phyloP scores from a whole-genome alignment of 2,113 vertebrate genomes.

The Dunckerocampus dactyliophorus region DNA sequence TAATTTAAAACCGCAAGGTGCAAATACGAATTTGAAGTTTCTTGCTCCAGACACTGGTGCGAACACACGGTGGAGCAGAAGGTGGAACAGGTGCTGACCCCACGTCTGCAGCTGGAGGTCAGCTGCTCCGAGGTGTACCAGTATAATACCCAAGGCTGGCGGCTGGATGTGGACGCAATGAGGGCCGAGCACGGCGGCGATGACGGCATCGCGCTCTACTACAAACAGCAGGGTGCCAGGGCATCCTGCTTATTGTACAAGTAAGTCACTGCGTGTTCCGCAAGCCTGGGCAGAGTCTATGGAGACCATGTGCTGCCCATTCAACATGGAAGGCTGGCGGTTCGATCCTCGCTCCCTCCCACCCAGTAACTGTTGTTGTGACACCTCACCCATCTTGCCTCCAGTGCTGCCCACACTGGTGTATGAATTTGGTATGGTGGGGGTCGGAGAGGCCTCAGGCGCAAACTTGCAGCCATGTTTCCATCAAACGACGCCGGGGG shows the following conservation, averaged over 20 bases:
- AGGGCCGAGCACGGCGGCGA: constrained; percentile 51
- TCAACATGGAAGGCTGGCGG: too few relatives aligned
- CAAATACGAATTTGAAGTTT: neutral
- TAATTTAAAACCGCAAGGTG: too few relatives aligned
- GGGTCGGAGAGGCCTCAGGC: too few relatives aligned
- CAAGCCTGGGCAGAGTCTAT: too few relatives aligned
- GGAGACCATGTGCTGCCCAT: too few relatives aligned
- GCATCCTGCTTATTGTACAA: constrained; percentile 80
- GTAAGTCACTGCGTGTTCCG: constrained; percentile 68
- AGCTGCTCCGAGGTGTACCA: constrained; percentile 79
- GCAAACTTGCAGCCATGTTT: too few relatives aligned
- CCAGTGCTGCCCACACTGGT: too few relatives aligned
- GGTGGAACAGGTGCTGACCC: constrained; percentile 69
- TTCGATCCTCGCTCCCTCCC: too few relatives aligned
- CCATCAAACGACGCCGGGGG: too few relatives aligned
- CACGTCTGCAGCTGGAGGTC: constrained; percentile 74
- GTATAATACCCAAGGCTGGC: constrained; percentile 80
- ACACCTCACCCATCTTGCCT: too few relatives aligned
- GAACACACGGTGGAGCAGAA: constrained; percentile 62
- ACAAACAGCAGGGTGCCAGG: constrained; percentile 47
- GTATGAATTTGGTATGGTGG: too few relatives aligned
- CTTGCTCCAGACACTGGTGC: constrained; percentile 78
- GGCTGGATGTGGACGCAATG: constrained; percentile 74
- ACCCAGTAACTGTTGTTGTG: too few relatives aligned
- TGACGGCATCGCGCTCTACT: constrained; percentile 58